phyloP scores from a whole-genome alignment of 2,797 vertebrate genomes.

The Mus caroli region DNA sequence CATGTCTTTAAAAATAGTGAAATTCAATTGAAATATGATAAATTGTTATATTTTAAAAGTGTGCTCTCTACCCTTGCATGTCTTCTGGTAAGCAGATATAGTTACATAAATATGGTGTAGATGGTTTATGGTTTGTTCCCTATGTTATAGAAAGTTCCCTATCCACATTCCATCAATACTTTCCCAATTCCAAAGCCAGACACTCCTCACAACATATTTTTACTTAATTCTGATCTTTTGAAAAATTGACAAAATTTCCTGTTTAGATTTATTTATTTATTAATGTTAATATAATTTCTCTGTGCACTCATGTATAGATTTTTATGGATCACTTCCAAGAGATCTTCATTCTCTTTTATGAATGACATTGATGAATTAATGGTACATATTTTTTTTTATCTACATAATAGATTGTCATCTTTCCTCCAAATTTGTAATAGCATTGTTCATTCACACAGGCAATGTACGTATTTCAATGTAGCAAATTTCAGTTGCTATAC shows the following conservation, averaged over 20 bases:
- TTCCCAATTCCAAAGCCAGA: not conserved
- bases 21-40: not conserved
- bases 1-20: not conserved
- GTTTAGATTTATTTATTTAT: not conserved
- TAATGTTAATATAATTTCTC: slow-evolving; percentile 10
- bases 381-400: not conserved
- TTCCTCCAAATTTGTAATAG: not conserved
- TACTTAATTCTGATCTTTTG: slow-evolving; percentile 19
- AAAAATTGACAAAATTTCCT: not conserved
- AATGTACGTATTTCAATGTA: not conserved
- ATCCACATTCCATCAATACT: not conserved
- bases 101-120: not conserved
- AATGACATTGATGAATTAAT: not conserved
- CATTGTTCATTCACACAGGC: not conserved
- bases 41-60: not conserved
- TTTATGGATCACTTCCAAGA: not conserved
- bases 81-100: not conserved
- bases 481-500: not conserved
- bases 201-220: not conserved
- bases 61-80: not conserved
- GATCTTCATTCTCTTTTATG: not conserved
- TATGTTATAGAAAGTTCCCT: not conserved
- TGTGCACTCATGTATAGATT: not conserved
- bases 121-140: not conserved
- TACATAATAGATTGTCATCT: not conserved